Base-by-base conservation (phyloP, 2,888 invertebrate species). In the Myathropa florea region DNA sequence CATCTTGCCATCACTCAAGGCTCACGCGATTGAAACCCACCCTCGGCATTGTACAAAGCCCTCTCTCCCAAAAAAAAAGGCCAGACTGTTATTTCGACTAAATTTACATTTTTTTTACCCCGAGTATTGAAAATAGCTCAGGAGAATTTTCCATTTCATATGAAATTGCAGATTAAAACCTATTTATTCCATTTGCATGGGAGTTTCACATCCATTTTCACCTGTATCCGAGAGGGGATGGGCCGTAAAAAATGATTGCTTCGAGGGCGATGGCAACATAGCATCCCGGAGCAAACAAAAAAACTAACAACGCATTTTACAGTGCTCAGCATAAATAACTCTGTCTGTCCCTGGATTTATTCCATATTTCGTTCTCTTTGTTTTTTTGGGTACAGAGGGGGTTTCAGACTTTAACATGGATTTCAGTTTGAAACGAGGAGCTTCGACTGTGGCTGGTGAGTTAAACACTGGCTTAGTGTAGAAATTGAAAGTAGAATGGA, bases 221-320 rank as follows among this genome's bases (percentile, higher is more conserved):
- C 68, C 68, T 57, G 57, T 23, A 23, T 57, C 23, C 24, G 7
- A 57, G 18, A 57, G 57, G 36, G 33, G 53, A 33, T 68, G 23
- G 7, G 57, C 68, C 23, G 36, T 68, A 68, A 68, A 68, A 68
- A 57, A n/a, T 57, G 57, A 68, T 68, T 33, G 57, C 30, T 21
- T 57, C 24, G 33, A 24, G 33, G 68, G n/a, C n/a, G 36, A 23
- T 33, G 57, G 57, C n/a, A 46, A 46, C 18, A 46, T 7, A 18
- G 18, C 46, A 46, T 18, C 46, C n/a, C 46, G 18, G 46, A 18
- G 46, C 46, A 18, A 18, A 39, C n/a, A 39, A 18, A 6, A n/a
- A 46, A 46, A 46, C 46, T 46, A 46, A 46, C 46, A 18, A 18
- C 18, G 18, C 46, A 46, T 46, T 46, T 46, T 46, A 46, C 46